Evolutionary conservation across 2,888 invertebrate genomes (phyloP), one percentile per base, ranked within the genome.

Genomic region (Yponomeuta malinellus): DNA sequence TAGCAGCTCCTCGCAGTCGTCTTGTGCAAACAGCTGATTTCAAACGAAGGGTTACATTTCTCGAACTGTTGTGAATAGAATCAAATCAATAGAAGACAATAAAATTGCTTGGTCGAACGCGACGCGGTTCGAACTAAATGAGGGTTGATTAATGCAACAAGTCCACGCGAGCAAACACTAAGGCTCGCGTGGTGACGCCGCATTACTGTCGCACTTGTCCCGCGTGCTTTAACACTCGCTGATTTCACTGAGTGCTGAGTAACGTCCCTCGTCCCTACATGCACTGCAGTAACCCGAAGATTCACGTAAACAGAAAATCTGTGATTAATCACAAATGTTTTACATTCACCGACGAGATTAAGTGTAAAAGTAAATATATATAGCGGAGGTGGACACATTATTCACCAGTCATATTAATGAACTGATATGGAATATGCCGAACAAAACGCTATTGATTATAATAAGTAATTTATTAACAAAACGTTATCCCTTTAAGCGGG

Each of bases 21-120:
- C 8, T 43, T 43, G 8, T 43, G 43, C 43, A 8, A 43, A 8
- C 43, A 43, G 43, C 43, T 43, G 43, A 43, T 43, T 43, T 43
- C 9, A 5, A 43, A 8, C 5, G 63, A 29, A 63, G 8, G 29
- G 63, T 29, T 65, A 68, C 37, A 79, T 78, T 81, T 82, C 81
- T 80, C 77, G 78, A 81, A 74, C 74, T 77, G 77, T 83, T 86
- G 88, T 89, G 89, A 87, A 82, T 81, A 83, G 86, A 90, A 88
- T 90, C 91, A 91, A 59, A 15, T 15, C 15, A 59, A 91, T 90
- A 90, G 85, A 85, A 83, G 83, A 89, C 88, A 88, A 89, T 90
- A 90, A 90, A 89, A 89, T 88, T 81, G 84, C 82, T 85, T 83
- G 87, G 84, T 87, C 88, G 88, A 89, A 89, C 89, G 88, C 88